phyloP scores from a whole-genome alignment of 2,113 vertebrate species.

The Accipiter virgatus region DNA sequence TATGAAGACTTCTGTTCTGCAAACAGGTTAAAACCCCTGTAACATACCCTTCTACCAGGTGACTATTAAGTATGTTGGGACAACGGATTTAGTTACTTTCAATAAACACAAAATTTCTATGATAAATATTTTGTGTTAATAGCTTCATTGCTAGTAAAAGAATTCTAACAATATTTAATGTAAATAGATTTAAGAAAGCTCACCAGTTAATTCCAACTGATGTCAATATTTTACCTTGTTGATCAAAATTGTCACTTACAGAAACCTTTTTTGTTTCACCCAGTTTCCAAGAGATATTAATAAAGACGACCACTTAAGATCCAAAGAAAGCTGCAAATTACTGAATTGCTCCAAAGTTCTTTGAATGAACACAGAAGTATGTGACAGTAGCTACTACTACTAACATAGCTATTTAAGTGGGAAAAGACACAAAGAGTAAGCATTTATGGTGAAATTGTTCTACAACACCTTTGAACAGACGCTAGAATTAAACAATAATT shows the following conservation, averaged over 20 bases:
- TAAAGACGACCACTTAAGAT: background rate
- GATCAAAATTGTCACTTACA: background rate
- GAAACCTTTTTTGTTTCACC: background rate
- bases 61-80: background rate
- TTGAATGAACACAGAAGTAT: background rate
- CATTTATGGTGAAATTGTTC: background rate
- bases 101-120: background rate
- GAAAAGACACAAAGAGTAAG: background rate
- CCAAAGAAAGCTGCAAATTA: conserved; percentile 18
- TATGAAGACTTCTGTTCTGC: background rate
- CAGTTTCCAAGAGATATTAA: background rate
- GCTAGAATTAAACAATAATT: background rate
- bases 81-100: background rate
- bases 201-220: background rate
- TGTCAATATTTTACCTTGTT: background rate
- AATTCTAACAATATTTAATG: background rate
- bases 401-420: background rate
- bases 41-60: background rate
- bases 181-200: background rate
- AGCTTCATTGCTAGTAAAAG: background rate
- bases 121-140: background rate
- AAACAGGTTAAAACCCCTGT: background rate
- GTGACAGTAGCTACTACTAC: background rate
- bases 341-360: background rate
- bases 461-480: background rate